These are phyloP conservation scores for Drosophila parabipectinata DNA, from an alignment of 1,140 invertebrate species.

Conservation along the genomic window DNA sequence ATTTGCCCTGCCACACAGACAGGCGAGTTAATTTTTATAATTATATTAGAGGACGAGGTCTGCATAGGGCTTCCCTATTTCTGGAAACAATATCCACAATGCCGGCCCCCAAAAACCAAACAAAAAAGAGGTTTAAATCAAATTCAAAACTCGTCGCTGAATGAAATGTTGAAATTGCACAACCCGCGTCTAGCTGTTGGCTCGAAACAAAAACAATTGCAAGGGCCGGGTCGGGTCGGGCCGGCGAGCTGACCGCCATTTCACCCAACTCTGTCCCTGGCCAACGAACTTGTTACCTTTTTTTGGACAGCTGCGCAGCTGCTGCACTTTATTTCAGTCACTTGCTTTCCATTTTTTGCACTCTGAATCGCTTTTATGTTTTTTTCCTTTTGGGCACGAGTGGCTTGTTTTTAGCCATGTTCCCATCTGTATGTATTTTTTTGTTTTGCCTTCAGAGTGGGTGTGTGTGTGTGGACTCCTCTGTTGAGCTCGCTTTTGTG, in stretches of 20 bases:
- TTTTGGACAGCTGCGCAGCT: slow-evolving; percentile 67
- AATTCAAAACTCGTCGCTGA: slow-evolving; percentile 71
- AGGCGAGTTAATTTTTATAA: not conserved
- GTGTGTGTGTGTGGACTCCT: slow-evolving; percentile 19
- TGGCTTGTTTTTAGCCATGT: slow-evolving; percentile 79
- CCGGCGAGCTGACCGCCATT: slow-evolving; percentile 7
- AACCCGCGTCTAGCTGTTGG: slow-evolving; percentile 43
- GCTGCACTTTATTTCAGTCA: slow-evolving; percentile 81
- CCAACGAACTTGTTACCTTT: slow-evolving; percentile 40
- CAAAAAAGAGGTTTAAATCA: slow-evolving; percentile 50
- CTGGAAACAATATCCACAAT: slow-evolving; percentile 21
- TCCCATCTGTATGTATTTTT: slow-evolving; percentile 19
- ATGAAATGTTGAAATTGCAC: slow-evolving; percentile 74
- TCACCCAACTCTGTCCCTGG: not conserved
- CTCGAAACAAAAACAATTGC: slow-evolving; percentile 11
- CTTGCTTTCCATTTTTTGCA: slow-evolving; percentile 47
- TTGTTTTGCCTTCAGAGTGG: not conserved
- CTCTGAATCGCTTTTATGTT: slow-evolving; percentile 11
- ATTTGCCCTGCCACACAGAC: slow-evolving; percentile 5
- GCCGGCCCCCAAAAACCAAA: slow-evolving; percentile 1
- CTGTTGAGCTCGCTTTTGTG: slow-evolving; percentile 68
- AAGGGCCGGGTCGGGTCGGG: slow-evolving; percentile 12
- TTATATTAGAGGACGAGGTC: slow-evolving; percentile 13
- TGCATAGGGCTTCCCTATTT: not conserved
- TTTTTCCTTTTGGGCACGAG: slow-evolving; percentile 41